Percentiles rank a stretch among this genome's conserved stretches.
These are phyloP conservation scores for Alexandromys fortis DNA, from an alignment of 2,113 vertebrate species.

Conservation along the genomic window DNA sequence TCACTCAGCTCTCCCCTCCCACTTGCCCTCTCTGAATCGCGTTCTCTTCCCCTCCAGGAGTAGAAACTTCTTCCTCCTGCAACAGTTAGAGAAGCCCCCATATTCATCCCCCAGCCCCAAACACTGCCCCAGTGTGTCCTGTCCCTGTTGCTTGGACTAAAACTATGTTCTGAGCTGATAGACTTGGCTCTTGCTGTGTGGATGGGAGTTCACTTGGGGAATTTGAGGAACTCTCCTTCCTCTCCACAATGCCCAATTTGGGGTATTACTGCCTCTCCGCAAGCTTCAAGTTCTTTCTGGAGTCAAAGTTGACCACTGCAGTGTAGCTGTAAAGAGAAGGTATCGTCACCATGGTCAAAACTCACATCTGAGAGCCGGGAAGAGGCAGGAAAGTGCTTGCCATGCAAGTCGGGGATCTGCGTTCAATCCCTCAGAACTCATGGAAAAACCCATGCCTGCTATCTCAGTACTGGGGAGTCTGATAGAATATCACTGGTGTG, in stretches of 20 bases:
- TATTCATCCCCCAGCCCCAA: not conserved
- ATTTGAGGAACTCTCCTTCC: not conserved
- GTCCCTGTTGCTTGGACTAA: not conserved
- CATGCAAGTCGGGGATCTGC: not conserved
- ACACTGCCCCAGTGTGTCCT: not conserved
- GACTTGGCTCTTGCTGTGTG: not conserved
- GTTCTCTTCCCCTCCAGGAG: not conserved
- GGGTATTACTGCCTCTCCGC: not conserved
- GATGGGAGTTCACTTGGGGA: not conserved
- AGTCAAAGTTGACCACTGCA: not conserved
- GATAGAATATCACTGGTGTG: not conserved
- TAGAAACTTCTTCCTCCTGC: not conserved
- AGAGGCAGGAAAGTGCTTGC: not conserved
- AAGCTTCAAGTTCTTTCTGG: not conserved
- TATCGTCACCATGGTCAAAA: not conserved
- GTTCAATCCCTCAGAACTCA: not conserved
- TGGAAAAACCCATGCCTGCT: not conserved
- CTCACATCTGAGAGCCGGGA: not conserved
- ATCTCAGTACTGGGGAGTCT: not conserved
- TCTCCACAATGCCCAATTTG: not conserved
- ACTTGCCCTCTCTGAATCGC: not conserved
- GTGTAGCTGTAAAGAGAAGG: not conserved
- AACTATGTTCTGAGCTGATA: not conserved
- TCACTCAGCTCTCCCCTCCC: not conserved
- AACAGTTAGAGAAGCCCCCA: not conserved